Conservation (phyloP, 2,888 invertebrate genomes). For the Heliconius charithonia region DNA sequence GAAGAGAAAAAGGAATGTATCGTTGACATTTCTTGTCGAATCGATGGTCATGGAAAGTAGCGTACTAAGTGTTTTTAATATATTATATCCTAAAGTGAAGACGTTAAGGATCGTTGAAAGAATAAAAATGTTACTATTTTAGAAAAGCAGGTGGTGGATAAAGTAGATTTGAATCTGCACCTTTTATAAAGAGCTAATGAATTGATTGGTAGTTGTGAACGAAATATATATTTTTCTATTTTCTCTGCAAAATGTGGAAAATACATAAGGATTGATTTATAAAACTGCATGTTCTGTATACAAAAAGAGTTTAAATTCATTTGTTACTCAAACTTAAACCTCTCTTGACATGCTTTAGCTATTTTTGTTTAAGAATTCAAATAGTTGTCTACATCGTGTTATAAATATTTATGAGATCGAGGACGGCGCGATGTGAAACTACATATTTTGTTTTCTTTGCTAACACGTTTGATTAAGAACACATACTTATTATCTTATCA, state of each 20-base stretch:
- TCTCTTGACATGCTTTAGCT: neutral
- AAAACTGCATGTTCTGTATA: neutral
- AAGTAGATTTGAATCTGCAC: too few species aligned
- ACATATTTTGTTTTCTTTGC: neutral
- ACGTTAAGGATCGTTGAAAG: neutral
- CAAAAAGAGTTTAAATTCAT: neutral
- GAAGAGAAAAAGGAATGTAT: too few species aligned
- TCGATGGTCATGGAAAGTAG: too few species aligned
- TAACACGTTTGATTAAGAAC: neutral
- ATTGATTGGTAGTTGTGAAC: too few species aligned
- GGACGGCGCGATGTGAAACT: neutral
- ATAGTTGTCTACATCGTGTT: neutral
- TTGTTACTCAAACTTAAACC: neutral
- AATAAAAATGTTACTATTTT: too few species aligned
- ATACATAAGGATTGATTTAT: neutral
- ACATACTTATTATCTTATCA: too few species aligned
- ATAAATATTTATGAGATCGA: slow-evolving; percentile 15
- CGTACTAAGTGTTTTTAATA: too few species aligned
- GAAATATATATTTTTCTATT: too few species aligned
- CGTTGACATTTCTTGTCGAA: too few species aligned
- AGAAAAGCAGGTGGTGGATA: too few species aligned
- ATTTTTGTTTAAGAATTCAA: neutral
- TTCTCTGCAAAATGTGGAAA: neutral
- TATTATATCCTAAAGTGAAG: neutral
- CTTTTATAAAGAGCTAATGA: too few species aligned